These are phyloP conservation scores for Typhlichthys subterraneus DNA, from an alignment of 2,797 vertebrate species.

Conservation along the genomic window DNA sequence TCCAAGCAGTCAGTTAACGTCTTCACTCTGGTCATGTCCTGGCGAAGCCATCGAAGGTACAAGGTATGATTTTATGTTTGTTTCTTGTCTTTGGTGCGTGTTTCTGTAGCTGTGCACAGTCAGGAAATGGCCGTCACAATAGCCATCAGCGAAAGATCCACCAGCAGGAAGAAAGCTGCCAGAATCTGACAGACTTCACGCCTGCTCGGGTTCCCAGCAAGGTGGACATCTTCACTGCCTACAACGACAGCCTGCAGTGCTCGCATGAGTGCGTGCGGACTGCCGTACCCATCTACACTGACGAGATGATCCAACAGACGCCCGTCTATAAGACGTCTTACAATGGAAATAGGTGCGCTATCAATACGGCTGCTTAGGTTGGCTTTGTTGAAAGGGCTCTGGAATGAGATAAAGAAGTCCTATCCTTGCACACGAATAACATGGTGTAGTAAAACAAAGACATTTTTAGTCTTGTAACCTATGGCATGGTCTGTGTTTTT, in stretches of 20 bases:
- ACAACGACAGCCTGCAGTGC: constrained; percentile 96
- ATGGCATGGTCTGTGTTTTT: too few relatives aligned
- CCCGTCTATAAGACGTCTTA: constrained; percentile 92
- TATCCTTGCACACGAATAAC: too few relatives aligned
- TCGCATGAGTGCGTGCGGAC: constrained; percentile 95
- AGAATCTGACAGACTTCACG: constrained; percentile 97
- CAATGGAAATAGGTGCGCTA: constrained; percentile 94
- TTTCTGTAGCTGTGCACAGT: constrained; percentile 94
- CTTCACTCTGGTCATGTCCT: not conserved
- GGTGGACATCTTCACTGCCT: constrained; percentile 98
- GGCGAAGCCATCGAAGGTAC: constrained; percentile 34
- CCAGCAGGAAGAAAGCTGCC: constrained; percentile 99
- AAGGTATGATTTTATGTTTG: constrained; percentile 85
- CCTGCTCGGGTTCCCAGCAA: constrained; percentile 92
- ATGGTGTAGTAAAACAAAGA: too few relatives aligned
- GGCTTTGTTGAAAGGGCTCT: too few relatives aligned
- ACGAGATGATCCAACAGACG: constrained; percentile 90
- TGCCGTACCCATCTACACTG: constrained; percentile 87
- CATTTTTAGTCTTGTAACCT: too few relatives aligned
- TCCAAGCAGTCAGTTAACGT: too few relatives aligned
- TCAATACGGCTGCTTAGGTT: not conserved
- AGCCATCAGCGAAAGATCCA: constrained; percentile 96
- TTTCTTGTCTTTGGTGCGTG: constrained; percentile 85
- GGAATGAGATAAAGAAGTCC: too few relatives aligned
- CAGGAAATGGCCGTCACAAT: constrained; percentile 89